phyloP scores from a whole-genome alignment of 2,888 invertebrate genomes.

The Apantesis nais region DNA sequence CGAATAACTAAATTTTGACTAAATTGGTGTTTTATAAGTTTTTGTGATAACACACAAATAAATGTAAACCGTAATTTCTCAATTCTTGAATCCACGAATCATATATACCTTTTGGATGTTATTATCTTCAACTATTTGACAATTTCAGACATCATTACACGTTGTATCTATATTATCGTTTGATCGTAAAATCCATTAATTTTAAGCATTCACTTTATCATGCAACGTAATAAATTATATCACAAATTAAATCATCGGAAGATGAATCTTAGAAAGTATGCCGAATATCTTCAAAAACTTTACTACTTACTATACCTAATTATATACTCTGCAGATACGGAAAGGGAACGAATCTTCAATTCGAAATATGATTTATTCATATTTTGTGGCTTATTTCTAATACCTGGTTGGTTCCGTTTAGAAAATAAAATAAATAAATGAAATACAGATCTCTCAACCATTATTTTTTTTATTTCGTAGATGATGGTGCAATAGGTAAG shows the following conservation, averaged over 20 bases:
- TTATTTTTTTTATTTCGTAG: not conserved
- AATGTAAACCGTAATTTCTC: no score
- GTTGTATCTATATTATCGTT: no score
- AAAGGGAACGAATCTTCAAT: constrained; percentile 2
- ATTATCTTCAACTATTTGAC: no score
- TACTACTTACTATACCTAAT: not conserved
- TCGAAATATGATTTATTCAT: not conserved
- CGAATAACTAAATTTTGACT: no score
- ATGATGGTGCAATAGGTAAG: not conserved
- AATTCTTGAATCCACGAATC: no score
- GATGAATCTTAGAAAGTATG: not conserved
- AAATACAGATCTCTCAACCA: not conserved
- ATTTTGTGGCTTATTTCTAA: not conserved
- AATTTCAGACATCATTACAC: no score
- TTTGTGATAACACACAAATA: no score
- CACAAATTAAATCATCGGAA: not conserved
- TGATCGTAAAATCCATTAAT: no score
- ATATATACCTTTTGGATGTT: no score
- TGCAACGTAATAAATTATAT: not conserved
- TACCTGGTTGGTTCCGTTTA: not conserved
- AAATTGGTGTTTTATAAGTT: no score
- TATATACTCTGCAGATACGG: not conserved
- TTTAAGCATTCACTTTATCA: no score
- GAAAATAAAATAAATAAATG: not conserved
- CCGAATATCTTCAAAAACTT: not conserved